Evolutionary conservation across 1,140 invertebrate genomes (phyloP).

Genomic region (Lucilia sericata): DNA sequence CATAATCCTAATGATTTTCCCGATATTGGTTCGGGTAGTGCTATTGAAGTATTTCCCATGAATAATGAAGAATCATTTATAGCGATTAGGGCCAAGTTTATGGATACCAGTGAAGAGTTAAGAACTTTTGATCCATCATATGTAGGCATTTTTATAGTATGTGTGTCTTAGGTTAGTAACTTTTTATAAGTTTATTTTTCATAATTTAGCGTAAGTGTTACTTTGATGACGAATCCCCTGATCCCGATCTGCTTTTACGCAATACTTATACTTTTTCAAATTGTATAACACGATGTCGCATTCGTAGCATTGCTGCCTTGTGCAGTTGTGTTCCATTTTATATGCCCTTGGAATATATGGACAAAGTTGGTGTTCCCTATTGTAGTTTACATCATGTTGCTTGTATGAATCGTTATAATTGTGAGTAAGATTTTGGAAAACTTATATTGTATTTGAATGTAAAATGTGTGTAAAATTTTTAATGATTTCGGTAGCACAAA

Average conservation of each 20-base stretch:
- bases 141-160: constrained; percentile 36
- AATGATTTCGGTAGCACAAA: too few relatives aligned
- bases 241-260: constrained; percentile 48
- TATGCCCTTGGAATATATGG: constrained; percentile 66
- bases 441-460: not conserved
- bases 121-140: constrained; percentile 51
- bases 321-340: constrained; percentile 72
- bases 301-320: constrained; percentile 68
- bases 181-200: not conserved
- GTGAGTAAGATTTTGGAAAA: constrained; percentile 49
- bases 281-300: constrained; percentile 71
- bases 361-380: constrained; percentile 52
- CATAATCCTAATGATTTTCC: constrained; percentile 48
- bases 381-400: constrained; percentile 61
- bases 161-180: not conserved
- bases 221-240: constrained; percentile 67
- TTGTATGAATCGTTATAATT: constrained; percentile 59
- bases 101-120: constrained; percentile 55
- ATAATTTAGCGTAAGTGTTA: constrained; percentile 59
- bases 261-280: constrained; percentile 66
- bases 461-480: too few relatives aligned
- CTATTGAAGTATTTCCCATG: constrained; percentile 38
- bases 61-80: constrained; percentile 44
- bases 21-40: constrained; percentile 42
- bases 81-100: constrained; percentile 51